These are phyloP conservation scores for Trinectes maculatus DNA, from an alignment of 2,113 vertebrate genomes.

Conservation along the genomic window DNA sequence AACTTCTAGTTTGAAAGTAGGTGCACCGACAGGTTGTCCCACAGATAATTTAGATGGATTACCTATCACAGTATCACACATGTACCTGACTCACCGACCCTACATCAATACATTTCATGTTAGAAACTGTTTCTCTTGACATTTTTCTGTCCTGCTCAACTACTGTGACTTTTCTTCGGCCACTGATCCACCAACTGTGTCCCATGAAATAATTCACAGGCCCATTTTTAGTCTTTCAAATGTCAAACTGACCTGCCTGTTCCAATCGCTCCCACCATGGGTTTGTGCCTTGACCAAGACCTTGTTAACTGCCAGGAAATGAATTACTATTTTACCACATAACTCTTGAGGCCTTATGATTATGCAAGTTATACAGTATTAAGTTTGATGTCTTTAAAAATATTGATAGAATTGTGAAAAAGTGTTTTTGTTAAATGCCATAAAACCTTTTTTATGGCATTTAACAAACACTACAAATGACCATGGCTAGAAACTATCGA, in stretches of 20 bases:
- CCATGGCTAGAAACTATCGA: too few relatives aligned
- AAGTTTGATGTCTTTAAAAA: too few relatives aligned
- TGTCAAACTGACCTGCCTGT: slow-evolving; percentile 9
- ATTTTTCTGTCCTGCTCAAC: slow-evolving; percentile 19
- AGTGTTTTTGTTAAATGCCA: too few relatives aligned
- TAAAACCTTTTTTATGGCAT: too few relatives aligned
- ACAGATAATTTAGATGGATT: slow-evolving; percentile 1
- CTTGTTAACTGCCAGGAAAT: neutral
- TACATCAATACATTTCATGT: slow-evolving; percentile 10
- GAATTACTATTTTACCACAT: too few relatives aligned
- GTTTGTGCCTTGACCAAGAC: too few relatives aligned
- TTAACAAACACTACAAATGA: too few relatives aligned
- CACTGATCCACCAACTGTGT: slow-evolving; percentile 19
- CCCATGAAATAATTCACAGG: slow-evolving; percentile 29
- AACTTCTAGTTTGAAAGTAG: neutral
- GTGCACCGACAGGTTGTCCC: slow-evolving; percentile 15
- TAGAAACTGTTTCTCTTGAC: neutral
- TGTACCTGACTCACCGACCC: slow-evolving; percentile 19
- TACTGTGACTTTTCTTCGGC: slow-evolving; percentile 11
- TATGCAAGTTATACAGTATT: too few relatives aligned
- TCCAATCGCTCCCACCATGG: neutral
- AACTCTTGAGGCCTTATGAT: too few relatives aligned
- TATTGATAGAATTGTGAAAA: too few relatives aligned
- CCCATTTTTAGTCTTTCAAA: slow-evolving; percentile 23
- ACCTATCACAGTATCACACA: neutral